phyloP scores from a whole-genome alignment of 2,797 vertebrate genomes.

The Sylvilagus floridanus region DNA sequence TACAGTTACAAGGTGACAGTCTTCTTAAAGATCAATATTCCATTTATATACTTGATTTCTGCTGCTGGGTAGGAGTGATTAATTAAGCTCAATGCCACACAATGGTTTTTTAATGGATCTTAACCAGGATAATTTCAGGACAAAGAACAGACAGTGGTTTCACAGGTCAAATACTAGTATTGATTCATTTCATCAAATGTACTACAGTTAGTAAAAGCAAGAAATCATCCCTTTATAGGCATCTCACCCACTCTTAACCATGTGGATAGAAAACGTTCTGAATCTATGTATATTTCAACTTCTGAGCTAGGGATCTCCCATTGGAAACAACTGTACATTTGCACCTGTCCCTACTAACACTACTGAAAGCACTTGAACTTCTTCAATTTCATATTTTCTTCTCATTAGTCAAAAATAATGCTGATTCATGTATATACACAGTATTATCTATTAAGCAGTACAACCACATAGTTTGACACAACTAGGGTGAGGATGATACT shows the following conservation, averaged over 20 bases:
- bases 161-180: slow-evolving; percentile 69
- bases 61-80: slow-evolving; percentile 75
- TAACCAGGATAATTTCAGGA: slow-evolving; percentile 67
- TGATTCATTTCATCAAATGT: slow-evolving; percentile 81
- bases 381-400: slow-evolving; percentile 6
- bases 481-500: not conserved
- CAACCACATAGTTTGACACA: not conserved
- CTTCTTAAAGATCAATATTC: slow-evolving; percentile 84
- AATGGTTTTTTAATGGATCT: slow-evolving; percentile 84
- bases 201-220: slow-evolving; percentile 76
- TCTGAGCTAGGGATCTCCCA: not conserved
- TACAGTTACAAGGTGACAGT: slow-evolving; percentile 65
- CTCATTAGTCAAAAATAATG: not conserved
- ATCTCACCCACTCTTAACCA: not conserved
- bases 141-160: slow-evolving; percentile 73
- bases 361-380: not conserved
- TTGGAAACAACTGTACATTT: not conserved
- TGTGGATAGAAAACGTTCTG: not conserved
- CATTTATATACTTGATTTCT: slow-evolving; percentile 79
- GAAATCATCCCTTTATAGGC: not conserved
- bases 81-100: slow-evolving; percentile 82
- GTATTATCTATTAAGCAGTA: not conserved
- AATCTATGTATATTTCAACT: not conserved
- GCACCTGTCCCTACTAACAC: not conserved
- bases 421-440: not conserved